Evolutionary conservation across 2,888 invertebrate genomes (phyloP).

Genomic region (Koerneria pararmatus): DNA sequence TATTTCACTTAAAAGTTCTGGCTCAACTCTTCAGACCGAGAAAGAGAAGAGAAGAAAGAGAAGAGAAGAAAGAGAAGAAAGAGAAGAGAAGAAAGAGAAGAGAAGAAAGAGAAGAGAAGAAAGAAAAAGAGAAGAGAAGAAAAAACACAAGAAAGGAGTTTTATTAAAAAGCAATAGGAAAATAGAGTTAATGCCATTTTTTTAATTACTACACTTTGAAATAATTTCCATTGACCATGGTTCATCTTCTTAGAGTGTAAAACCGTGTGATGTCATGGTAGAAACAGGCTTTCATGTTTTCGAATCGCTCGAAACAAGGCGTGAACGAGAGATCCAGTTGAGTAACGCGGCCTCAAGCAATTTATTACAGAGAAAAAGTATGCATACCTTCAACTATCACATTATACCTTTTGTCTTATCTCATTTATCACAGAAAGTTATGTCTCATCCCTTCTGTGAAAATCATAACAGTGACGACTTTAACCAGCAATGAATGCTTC

Average conservation of each 20-base stretch:
- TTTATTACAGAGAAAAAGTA: background rate
- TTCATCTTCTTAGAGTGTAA: conserved; percentile 23
- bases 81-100: conserved; percentile 10
- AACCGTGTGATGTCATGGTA: conserved; percentile 48
- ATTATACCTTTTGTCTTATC: background rate
- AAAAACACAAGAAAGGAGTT: background rate
- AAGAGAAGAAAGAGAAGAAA: conserved; percentile 11
- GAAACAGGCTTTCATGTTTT: conserved; percentile 53
- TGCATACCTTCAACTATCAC: background rate
- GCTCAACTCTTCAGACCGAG: background rate
- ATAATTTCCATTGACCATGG: background rate
- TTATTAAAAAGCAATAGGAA: background rate
- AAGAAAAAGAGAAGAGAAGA: background rate
- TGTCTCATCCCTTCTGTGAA: too few species aligned
- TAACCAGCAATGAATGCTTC: too few species aligned
- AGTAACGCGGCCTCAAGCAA: conserved; percentile 33
- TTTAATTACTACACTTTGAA: background rate
- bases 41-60: background rate
- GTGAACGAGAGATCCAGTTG: conserved; percentile 48
- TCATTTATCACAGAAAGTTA: too few species aligned
- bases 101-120: conserved; percentile 8
- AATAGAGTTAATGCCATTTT: background rate
- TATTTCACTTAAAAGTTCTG: too few species aligned
- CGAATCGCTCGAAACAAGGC: conserved; percentile 53
- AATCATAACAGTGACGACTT: too few species aligned